Conservation (phyloP, 2,888 invertebrate genomes). For the Apamea sordens region DNA sequence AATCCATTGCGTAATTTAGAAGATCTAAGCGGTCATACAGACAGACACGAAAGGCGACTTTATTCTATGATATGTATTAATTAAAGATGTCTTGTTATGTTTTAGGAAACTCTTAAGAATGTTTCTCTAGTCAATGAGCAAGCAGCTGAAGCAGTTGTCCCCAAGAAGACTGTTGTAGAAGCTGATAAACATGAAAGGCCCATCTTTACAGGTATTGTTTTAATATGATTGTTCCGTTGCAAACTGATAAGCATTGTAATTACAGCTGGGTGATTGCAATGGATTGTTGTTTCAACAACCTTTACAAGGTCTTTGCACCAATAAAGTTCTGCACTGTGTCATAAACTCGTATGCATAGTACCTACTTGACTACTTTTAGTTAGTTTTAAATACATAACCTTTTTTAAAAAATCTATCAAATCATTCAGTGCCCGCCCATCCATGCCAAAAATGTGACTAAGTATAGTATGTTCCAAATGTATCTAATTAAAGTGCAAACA, state of each 20-base stretch:
- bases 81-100: constrained; percentile 42
- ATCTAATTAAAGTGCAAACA: no score
- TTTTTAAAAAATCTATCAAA: not conserved
- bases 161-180: constrained; percentile 74
- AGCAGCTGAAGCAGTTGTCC: constrained; percentile 62
- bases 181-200: constrained; percentile 76
- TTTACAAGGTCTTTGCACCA: constrained; percentile 23
- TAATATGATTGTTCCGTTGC: constrained; percentile 3
- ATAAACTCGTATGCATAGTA: not conserved
- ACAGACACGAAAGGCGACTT: not conserved
- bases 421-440: not conserved
- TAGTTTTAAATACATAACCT: no score
- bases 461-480: not conserved
- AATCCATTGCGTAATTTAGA: not conserved
- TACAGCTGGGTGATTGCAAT: not conserved
- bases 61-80: not conserved
- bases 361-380: not conserved
- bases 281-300: not conserved
- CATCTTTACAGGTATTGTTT: constrained; percentile 79
- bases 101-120: constrained; percentile 80
- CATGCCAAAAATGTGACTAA: not conserved
- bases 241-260: constrained; percentile 9
- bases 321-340: not conserved
- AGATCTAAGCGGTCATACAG: not conserved
- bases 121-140: constrained; percentile 81